Percentiles rank a stretch among this genome's conserved stretches.
These are phyloP conservation scores for Passer domesticus DNA, from an alignment of 2,113 vertebrate species.

Conservation along the genomic window DNA sequence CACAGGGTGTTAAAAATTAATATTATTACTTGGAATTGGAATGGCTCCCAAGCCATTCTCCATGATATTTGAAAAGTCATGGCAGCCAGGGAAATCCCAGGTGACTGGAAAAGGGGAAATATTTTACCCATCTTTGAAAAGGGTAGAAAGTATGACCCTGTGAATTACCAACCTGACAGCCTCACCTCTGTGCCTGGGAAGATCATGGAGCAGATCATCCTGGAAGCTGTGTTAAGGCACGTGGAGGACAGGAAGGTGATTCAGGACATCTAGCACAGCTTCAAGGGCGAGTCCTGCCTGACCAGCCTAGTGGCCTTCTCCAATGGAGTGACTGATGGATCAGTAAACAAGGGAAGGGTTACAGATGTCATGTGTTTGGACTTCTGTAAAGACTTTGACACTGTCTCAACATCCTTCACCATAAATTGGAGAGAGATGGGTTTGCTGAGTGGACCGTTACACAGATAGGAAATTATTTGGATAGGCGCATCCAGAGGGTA, in stretches of 20 bases:
- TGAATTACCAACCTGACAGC: not conserved
- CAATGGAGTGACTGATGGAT: not conserved
- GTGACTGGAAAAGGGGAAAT: not conserved
- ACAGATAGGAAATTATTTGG: not conserved
- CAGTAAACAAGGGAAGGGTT: too few species aligned
- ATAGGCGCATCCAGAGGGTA: not conserved
- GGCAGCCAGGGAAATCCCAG: not conserved
- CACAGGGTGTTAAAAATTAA: not conserved
- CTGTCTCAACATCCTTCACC: not conserved
- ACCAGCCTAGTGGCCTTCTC: not conserved
- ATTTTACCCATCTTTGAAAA: not conserved
- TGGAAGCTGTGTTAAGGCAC: not conserved
- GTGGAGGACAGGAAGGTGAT: not conserved
- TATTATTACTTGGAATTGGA: not conserved
- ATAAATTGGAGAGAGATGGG: not conserved
- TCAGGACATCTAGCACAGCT: not conserved
- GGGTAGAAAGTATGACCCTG: not conserved
- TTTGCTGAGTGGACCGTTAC: not conserved
- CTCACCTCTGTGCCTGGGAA: not conserved
- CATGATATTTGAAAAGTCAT: not conserved
- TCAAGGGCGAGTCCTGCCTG: not conserved
- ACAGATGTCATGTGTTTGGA: not conserved
- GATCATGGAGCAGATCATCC: not conserved
- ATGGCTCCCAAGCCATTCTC: not conserved
- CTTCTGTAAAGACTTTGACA: not conserved